These are phyloP conservation scores for Orcinus orca DNA, from an alignment of 2,113 vertebrate species.

Conservation along the genomic window DNA sequence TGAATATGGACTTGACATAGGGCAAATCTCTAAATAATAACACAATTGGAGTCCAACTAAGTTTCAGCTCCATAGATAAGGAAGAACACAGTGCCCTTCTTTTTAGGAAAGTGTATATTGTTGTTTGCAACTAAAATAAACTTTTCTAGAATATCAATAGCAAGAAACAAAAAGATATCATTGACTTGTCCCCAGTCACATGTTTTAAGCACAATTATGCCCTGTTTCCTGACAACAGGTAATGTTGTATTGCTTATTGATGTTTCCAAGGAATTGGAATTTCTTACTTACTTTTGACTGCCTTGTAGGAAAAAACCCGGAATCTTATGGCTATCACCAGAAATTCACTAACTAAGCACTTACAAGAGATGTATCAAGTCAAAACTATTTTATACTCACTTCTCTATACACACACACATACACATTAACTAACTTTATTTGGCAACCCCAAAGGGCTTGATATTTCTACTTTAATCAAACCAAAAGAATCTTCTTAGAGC, in stretches of 20 bases:
- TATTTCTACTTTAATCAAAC: neutral
- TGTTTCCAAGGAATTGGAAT: neutral
- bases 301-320: neutral
- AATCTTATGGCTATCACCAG: neutral
- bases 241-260: neutral
- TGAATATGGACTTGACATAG: neutral
- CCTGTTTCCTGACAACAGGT: neutral
- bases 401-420: neutral
- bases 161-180: neutral
- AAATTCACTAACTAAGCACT: neutral
- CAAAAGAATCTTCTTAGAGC: neutral
- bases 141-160: neutral
- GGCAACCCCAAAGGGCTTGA: neutral
- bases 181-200: neutral
- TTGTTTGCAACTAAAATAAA: neutral
- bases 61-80: neutral
- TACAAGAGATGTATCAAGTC: neutral
- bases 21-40: neutral
- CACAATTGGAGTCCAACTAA: neutral
- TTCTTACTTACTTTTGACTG: neutral
- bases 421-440: neutral
- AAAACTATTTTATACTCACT: neutral
- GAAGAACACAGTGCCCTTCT: neutral
- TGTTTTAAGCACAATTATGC: neutral
- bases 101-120: neutral